Base-by-base conservation (phyloP, 2,113 vertebrate species). In the Cheilinus undulatus region DNA sequence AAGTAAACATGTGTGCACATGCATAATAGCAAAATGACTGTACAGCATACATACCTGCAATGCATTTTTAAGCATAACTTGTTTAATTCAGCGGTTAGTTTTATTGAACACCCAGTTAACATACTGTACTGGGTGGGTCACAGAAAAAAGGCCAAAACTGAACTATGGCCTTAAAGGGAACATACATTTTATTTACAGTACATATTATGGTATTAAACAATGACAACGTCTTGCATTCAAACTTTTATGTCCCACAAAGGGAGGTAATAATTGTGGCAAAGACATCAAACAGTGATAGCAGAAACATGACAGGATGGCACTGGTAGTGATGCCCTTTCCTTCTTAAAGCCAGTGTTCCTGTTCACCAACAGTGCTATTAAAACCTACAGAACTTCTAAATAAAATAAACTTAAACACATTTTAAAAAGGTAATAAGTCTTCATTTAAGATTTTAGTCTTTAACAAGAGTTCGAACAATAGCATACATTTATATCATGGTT, bases 61-160 rank as follows among this genome's bases (percentile, higher is more conserved):
- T 86, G 53, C 51, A 75, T 50, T 81, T 78, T 64, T 64, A 82
- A 86, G 87, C 83, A 85, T 86, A 82, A 86, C 74, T 85, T 73
- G 62, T 89, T 92, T 89, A 92, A 91, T 90, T 90, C 80, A 89
- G 81, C 69, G 74, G 81, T 88, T 88, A 87, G 74, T 86, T 84
- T 86, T 64, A 80, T 77, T 76, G 59, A 64, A 80, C 74, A 86
- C 82, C 85, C 88, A 88, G 79, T 80, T 78, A 77, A 89, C 86
- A 91, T 84, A 90, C 77, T 85, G 79, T 70, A 85, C 79, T 74
- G 86, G 77, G 78, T 79, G 69, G 62, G 54, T 82, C 86, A 90
- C 88, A 87, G 83, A 88, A 81, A 67, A n/a, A 80, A 76, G 78
- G 81, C 78, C 80, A 76, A 74, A 77, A 67, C 63, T 70, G 78